These are phyloP conservation scores for Paramisgurnus dabryanus DNA, from an alignment of 2,113 vertebrate genomes.

Conservation along the genomic window DNA sequence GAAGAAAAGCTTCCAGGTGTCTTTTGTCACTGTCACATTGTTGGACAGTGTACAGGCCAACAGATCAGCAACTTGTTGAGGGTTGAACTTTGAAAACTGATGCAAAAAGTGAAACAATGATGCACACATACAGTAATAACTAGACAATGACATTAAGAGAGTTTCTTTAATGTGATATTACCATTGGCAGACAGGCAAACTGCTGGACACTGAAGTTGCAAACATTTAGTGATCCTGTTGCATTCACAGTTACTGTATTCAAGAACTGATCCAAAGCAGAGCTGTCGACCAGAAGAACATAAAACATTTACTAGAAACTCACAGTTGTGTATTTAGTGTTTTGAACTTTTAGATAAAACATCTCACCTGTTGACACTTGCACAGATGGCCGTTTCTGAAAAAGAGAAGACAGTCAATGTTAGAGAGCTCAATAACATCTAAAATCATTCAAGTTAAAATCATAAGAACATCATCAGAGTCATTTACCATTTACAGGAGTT, in stretches of 20 bases:
- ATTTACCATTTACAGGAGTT: constrained; percentile 19
- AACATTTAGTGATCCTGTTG: not conserved
- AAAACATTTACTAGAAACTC: not conserved
- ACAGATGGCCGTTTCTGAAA: not conserved
- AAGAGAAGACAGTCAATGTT: not conserved
- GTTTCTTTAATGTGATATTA: not conserved
- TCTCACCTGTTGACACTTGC: constrained; percentile 19
- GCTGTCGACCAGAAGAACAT: constrained; percentile 6
- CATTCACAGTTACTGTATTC: not conserved
- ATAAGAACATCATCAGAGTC: not conserved
- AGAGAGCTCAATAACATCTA: not conserved
- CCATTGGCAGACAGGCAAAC: not conserved
- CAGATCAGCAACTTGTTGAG: constrained; percentile 36
- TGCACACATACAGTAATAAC: not conserved
- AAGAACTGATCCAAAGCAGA: not conserved
- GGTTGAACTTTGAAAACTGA: not conserved
- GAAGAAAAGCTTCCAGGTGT: constrained; percentile 47
- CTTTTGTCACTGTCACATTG: constrained; percentile 38
- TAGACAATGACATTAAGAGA: not conserved
- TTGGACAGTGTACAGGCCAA: constrained; percentile 29
- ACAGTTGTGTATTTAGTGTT: not conserved
- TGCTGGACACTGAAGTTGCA: not conserved
- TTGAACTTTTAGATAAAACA: not conserved
- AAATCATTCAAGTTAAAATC: not conserved
- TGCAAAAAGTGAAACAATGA: not conserved